phyloP scores from a whole-genome alignment of 1,140 invertebrate genomes.

The Adoxophyes honmai region DNA sequence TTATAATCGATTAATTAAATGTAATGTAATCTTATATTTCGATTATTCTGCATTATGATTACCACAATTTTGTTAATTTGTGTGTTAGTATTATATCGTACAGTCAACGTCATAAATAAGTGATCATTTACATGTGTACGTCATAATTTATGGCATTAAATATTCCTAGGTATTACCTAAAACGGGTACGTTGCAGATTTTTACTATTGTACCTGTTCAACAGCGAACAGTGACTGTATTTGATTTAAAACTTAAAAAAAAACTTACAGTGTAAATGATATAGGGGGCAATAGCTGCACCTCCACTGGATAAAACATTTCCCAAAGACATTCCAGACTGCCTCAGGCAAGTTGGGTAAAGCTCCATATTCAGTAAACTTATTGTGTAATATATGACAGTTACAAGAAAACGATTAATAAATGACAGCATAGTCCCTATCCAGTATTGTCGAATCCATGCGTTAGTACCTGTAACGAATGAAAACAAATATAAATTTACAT shows the following conservation, averaged over 20 bases:
- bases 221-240: no score
- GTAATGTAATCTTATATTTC: no score
- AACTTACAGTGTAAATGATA: slow-evolving; percentile 83
- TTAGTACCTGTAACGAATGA: slow-evolving; percentile 41
- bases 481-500: neutral
- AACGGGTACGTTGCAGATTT: no score
- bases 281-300: slow-evolving; percentile 83
- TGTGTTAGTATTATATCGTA: no score
- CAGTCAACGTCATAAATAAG: no score
- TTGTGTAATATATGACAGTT: slow-evolving; percentile 80
- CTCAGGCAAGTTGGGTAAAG: slow-evolving; percentile 83
- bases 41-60: no score
- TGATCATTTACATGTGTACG: no score
- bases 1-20: no score
- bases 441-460: slow-evolving; percentile 33
- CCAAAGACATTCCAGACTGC: slow-evolving; percentile 81
- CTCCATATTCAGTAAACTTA: slow-evolving; percentile 82
- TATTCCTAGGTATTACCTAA: no score
- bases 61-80: no score
- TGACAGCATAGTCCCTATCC: slow-evolving; percentile 69
- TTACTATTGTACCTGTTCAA: no score
- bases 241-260: slow-evolving; percentile 14
- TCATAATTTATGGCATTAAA: no score
- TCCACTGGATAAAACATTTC: slow-evolving; percentile 78
- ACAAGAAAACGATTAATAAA: slow-evolving; percentile 81